Percentiles rank a stretch among this genome's conserved stretches.
phyloP scores from a whole-genome alignment of 2,797 vertebrate species.

The Pygocentrus nattereri region DNA sequence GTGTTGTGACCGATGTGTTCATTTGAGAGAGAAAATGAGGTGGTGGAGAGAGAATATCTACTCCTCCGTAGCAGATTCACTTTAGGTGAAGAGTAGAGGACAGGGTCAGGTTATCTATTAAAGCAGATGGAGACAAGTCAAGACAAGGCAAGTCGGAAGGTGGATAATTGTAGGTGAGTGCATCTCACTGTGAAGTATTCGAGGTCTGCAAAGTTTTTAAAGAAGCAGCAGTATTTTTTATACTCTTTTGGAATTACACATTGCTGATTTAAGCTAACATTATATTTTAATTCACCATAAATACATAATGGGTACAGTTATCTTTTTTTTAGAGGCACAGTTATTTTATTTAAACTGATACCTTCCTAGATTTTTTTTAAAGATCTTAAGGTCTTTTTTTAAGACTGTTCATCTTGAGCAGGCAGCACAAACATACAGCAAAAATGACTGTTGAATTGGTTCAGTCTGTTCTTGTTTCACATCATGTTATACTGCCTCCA shows the following conservation, averaged over 20 bases:
- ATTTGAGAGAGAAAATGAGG: constrained; percentile 8
- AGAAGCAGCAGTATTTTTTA: not conserved
- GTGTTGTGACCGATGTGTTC: constrained; percentile 12
- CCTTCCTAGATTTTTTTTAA: not conserved
- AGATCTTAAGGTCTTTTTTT: no score
- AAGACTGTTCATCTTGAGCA: not conserved
- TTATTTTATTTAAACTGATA: not conserved
- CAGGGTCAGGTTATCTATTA: constrained; percentile 14
- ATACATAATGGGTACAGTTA: no score
- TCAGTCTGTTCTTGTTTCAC: not conserved
- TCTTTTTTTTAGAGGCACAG: no score
- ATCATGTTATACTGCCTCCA: not conserved
- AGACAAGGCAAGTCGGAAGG: not conserved
- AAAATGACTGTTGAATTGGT: not conserved
- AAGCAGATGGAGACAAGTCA: constrained; percentile 6
- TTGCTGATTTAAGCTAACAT: not conserved
- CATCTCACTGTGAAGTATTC: not conserved
- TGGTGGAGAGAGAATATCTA: not conserved
- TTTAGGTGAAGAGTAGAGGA: not conserved
- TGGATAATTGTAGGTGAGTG: not conserved
- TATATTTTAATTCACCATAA: not conserved
- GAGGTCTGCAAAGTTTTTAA: not conserved
- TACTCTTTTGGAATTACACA: not conserved
- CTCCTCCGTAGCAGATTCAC: not conserved
- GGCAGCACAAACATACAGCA: not conserved